phyloP scores from a whole-genome alignment of 1,140 invertebrate species.

The Cardiocondyla obscurior region DNA sequence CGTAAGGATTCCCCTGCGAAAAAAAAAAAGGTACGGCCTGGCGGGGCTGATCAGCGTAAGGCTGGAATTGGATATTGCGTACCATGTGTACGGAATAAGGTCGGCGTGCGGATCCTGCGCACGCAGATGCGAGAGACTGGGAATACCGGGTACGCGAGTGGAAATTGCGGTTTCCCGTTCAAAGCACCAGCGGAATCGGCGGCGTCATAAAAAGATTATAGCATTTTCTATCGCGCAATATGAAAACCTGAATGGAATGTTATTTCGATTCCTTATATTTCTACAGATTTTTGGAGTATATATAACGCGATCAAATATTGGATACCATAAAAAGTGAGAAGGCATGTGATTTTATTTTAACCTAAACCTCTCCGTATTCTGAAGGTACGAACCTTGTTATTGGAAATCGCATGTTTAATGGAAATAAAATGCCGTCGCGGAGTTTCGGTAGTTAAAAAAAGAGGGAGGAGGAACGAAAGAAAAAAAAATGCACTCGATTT shows the following conservation, averaged over 20 bases:
- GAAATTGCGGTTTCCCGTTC: constrained; percentile 48
- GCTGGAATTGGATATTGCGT: constrained; percentile 35
- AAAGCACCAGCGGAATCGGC: constrained; percentile 43
- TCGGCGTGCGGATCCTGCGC: background rate
- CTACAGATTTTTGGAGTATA: constrained; percentile 39
- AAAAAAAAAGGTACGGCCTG: background rate
- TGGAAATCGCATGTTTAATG: background rate
- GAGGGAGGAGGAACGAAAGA: no score
- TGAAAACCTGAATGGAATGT: constrained; percentile 47
- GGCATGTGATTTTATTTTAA: background rate
- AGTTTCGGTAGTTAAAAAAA: background rate
- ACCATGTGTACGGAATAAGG: constrained; percentile 25
- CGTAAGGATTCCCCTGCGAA: background rate
- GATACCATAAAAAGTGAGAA: background rate
- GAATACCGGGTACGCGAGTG: constrained; percentile 34
- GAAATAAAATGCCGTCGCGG: background rate
- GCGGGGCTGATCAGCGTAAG: constrained; percentile 28
- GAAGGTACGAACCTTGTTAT: background rate
- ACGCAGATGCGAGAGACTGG: constrained; percentile 41
- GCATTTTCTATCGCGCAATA: constrained; percentile 51
- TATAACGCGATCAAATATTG: constrained; percentile 35
- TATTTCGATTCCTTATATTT: constrained; percentile 39
- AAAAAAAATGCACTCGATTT: background rate
- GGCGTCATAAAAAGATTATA: constrained; percentile 50
- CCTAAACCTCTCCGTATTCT: background rate